Percentiles rank a stretch among this genome's conserved stretches.
These are phyloP conservation scores for Pammene fasciana DNA, from an alignment of 2,888 invertebrate species.

Conservation along the genomic window DNA sequence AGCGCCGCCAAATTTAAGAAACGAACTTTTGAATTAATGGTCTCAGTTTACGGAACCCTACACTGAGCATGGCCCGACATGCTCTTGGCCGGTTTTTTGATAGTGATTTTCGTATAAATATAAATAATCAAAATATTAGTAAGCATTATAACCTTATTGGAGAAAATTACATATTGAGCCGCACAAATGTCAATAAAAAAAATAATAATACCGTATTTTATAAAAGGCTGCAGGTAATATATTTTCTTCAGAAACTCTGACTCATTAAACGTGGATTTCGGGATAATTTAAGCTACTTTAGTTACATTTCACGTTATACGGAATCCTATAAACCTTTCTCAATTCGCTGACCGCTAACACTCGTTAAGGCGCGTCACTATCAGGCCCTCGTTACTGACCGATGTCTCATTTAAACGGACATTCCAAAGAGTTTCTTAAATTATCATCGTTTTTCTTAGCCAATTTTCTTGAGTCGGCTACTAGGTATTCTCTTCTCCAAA, in stretches of 20 bases:
- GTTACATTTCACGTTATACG: background rate
- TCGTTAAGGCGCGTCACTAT: constrained; percentile 29
- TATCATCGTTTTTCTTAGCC: background rate
- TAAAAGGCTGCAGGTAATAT: background rate
- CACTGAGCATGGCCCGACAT: no score
- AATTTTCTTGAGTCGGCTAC: background rate
- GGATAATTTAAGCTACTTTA: background rate
- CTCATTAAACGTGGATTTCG: background rate
- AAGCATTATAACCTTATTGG: no score
- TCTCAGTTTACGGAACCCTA: no score
- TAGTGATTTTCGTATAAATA: no score
- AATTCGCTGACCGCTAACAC: background rate
- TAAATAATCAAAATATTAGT: no score
- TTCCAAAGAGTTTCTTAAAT: background rate
- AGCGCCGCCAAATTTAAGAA: no score
- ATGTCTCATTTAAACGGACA: constrained; percentile 31
- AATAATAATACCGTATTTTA: no score
- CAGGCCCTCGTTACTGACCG: constrained; percentile 27
- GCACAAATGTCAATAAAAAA: no score
- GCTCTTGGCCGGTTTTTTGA: no score
- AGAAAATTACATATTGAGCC: no score
- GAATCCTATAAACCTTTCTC: background rate
- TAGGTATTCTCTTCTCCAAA: no score
- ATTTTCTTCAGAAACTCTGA: background rate
- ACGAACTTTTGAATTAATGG: no score